These are phyloP conservation scores for Blera fallax DNA, from an alignment of 2,888 invertebrate genomes.

Conservation along the genomic window DNA sequence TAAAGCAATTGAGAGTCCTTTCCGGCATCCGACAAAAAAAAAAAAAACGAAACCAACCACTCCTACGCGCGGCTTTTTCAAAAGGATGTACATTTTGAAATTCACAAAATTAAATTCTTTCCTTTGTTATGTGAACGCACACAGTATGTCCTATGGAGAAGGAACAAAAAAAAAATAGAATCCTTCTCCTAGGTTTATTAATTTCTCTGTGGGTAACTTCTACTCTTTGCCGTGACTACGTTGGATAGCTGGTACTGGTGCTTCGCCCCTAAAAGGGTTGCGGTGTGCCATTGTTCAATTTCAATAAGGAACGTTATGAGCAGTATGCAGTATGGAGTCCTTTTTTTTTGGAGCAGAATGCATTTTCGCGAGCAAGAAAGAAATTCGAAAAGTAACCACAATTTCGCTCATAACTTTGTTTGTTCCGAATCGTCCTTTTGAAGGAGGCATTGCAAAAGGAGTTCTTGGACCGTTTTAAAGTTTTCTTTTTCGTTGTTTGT, in stretches of 20 bases:
- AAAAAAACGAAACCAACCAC: neutral
- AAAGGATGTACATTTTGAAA: constrained; percentile 22
- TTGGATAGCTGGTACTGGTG: constrained; percentile 5
- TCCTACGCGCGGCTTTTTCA: neutral
- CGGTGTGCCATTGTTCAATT: constrained; percentile 14
- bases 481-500: too few relatives aligned
- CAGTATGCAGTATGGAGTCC: neutral
- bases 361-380: neutral
- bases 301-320: constrained; percentile 28
- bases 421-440: neutral
- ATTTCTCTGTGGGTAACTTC: constrained; percentile 3
- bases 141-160: neutral
- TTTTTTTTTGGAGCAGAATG: neutral
- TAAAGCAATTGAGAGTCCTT: constrained; percentile 23
- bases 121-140: constrained; percentile 36
- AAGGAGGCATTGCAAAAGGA: neutral
- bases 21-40: neutral
- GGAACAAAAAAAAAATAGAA: constrained; percentile 1
- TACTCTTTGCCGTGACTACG: neutral
- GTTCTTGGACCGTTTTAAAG: too few relatives aligned
- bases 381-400: neutral
- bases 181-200: constrained; percentile 26
- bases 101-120: constrained; percentile 41
- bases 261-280: constrained; percentile 37
- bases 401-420: neutral